Evolutionary conservation across 2,113 vertebrate species (phyloP), one percentile per base, ranked within the genome.

Genomic region (Athene noctua): DNA sequence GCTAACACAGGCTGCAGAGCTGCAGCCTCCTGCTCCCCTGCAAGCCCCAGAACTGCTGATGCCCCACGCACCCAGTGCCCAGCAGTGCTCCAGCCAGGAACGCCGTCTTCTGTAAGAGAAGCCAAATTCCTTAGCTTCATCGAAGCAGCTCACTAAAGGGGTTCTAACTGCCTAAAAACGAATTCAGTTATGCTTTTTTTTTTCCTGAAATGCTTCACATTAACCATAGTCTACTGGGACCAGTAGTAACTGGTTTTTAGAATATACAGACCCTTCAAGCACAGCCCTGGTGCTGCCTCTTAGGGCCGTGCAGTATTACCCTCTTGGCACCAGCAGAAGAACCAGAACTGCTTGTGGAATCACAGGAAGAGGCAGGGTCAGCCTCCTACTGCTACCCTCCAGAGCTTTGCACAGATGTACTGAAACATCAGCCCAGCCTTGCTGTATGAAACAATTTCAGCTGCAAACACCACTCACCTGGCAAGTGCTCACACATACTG

Each of bases 131-230:
- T 47, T 19, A 3, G 15, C 52, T 66, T 55, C 29, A 54, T 18
- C 19, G 15, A 55, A 38, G 32, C 21, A 42, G 57, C 30, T 44
- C 11, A 23, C 17, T n/a, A 3, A 6, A 21, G 16, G 10, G 20
- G 7, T 9, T 6, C 0, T 4, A 81, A 21, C 34, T 34, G 18
- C 67, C 46, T 17, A 4, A 10, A 66, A 40, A 21, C 5, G 0
- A 51, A 5, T 5, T 36, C 19, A 7, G 38, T 36, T 42, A 10
- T 0, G 9, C 5, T 1, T 0, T 0, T 26, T 3, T 15, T 42
- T 20, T 6, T 10, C 30, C 29, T 23, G 21, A 11, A 68, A 7
- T 29, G 59, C 46, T 75, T 82, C 58, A 59, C 40, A 1, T 29
- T 27, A 65, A 54, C 51, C 4, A 1, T 13, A 36, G 11, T 6